A percentile compares a stretch with the other conserved stretches of the same genome.
These are phyloP conservation scores for Sprattus sprattus DNA, from an alignment of 2,113 vertebrate species.

Conservation along the genomic window DNA sequence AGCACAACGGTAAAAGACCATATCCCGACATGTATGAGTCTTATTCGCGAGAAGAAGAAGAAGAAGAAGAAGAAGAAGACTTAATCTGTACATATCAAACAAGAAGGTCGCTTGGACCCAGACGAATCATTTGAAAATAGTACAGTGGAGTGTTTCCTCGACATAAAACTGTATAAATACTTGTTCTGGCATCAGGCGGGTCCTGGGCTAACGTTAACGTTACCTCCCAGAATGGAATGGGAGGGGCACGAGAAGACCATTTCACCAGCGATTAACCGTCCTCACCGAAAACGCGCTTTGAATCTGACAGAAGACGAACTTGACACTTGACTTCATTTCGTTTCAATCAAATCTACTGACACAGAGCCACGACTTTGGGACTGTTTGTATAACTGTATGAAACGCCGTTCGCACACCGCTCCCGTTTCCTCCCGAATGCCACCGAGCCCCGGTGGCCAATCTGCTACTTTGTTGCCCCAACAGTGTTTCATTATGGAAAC, in stretches of 20 bases:
- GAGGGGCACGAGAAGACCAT: constrained; percentile 1
- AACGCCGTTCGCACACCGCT: background rate
- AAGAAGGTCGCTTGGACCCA: too few relatives aligned
- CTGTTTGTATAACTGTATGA: background rate
- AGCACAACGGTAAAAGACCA: background rate
- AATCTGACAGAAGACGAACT: background rate
- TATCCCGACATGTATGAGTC: background rate
- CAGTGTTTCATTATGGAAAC: background rate
- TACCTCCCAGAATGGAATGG: background rate
- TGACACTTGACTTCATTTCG: background rate
- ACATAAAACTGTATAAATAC: too few relatives aligned
- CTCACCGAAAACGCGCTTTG: background rate
- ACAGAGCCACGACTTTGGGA: background rate
- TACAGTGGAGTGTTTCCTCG: background rate
- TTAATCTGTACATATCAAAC: background rate
- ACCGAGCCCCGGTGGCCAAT: background rate
- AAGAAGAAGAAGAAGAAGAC: background rate
- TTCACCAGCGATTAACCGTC: background rate
- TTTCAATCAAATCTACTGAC: background rate
- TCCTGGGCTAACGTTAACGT: background rate
- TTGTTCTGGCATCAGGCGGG: background rate
- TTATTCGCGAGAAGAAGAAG: background rate
- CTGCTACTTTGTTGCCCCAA: background rate
- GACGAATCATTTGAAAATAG: background rate
- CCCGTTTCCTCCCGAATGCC: background rate